phyloP scores from a whole-genome alignment of 2,888 invertebrate species.

The Sipunculus nudus region DNA sequence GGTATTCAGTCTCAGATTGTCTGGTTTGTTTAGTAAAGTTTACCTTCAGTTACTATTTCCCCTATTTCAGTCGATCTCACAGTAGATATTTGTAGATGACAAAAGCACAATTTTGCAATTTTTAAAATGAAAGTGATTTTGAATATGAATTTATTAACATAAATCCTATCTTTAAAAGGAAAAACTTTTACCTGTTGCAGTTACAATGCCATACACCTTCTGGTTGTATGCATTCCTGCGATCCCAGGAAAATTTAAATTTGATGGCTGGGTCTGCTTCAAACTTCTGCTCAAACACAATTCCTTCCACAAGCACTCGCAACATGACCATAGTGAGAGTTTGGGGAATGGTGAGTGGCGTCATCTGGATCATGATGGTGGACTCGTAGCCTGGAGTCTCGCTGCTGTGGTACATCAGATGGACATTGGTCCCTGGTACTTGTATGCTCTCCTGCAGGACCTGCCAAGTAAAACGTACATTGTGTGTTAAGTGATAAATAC shows the following conservation, averaged over 20 bases:
- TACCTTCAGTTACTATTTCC: too few species aligned
- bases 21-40: too few species aligned
- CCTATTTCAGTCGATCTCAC: too few species aligned
- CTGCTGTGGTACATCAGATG: conserved; percentile 96
- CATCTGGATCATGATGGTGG: conserved; percentile 79
- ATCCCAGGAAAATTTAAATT: conserved; percentile 98
- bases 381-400: conserved; percentile 91
- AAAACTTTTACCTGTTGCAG: conserved; percentile 89
- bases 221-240: conserved; percentile 97
- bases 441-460: conserved; percentile 96
- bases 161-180: too few species aligned
- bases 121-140: too few species aligned
- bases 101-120: too few species aligned
- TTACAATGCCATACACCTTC: conserved; percentile 96
- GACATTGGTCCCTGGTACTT: conserved; percentile 91
- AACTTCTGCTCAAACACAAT: conserved; percentile 90
- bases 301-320: conserved; percentile 89
- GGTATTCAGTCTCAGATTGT: too few species aligned
- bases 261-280: conserved; percentile 94
- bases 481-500: too few species aligned
- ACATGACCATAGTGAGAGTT: conserved; percentile 75
- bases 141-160: too few species aligned
- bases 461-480: too few species aligned
- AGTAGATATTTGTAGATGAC: too few species aligned
- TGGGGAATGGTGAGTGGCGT: conserved; percentile 58